Conservation (phyloP, 2,797 vertebrate genomes). For the Cossypha heuglini region DNA sequence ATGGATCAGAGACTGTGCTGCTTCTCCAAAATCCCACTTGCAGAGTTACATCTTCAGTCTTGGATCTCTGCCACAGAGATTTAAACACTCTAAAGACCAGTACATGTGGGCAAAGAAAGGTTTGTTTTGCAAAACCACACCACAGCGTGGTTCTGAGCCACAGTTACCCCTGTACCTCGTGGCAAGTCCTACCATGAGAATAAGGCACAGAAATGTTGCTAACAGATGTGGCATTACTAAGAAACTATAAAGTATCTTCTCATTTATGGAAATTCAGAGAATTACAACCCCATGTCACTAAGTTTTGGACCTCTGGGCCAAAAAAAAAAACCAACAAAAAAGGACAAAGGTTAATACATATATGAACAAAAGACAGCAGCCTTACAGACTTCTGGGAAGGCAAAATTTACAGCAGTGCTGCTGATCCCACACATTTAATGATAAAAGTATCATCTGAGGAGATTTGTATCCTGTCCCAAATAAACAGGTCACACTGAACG, state of each 20-base stretch:
- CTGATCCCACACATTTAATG: neutral
- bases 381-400: neutral
- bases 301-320: neutral
- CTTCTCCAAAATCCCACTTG: neutral
- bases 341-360: fast-evolving
- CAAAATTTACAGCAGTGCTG: neutral
- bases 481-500: neutral
- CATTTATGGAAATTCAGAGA: neutral
- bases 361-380: neutral
- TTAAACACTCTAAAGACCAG: neutral
- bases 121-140: neutral
- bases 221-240: neutral
- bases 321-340: neutral
- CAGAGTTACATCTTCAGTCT: neutral
- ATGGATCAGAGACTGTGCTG: neutral
- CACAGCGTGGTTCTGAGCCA: fast-evolving
- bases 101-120: neutral
- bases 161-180: neutral
- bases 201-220: neutral
- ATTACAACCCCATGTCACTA: neutral
- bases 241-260: neutral
- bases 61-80: neutral
- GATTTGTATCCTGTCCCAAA: neutral
- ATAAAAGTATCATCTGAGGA: neutral
- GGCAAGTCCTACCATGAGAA: neutral